A percentile compares a stretch with the other conserved stretches of the same genome.
phyloP scores from a whole-genome alignment of 1,140 invertebrate genomes.

The Drosophila persimilis region DNA sequence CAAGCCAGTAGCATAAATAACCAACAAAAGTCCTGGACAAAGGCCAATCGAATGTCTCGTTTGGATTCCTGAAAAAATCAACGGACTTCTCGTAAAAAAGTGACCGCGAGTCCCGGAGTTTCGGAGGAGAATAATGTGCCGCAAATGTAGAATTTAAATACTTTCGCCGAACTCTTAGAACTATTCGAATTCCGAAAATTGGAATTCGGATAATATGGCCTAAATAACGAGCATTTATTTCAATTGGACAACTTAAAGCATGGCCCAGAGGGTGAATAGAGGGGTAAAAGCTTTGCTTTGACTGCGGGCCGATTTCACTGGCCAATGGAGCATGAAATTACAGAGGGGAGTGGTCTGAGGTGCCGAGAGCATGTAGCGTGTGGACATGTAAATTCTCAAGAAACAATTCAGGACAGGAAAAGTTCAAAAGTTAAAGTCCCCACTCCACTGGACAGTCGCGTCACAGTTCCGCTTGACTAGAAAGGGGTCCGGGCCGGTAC shows the following conservation, averaged over 20 bases:
- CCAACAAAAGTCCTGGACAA: slow-evolving; percentile 50
- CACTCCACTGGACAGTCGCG: slow-evolving; percentile 18
- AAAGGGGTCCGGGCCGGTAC: slow-evolving; percentile 5
- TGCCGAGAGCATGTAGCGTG: slow-evolving; percentile 9
- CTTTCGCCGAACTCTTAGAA: slow-evolving; percentile 5
- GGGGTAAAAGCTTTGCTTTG: slow-evolving; percentile 47
- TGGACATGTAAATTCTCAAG: slow-evolving; percentile 36
- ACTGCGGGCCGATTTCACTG: slow-evolving; percentile 67
- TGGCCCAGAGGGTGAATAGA: slow-evolving; percentile 5
- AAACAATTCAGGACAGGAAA: slow-evolving; percentile 1
- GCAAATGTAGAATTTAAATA: slow-evolving; percentile 41
- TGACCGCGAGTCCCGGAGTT: slow-evolving; percentile 7
- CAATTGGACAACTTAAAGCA: slow-evolving; percentile 60
- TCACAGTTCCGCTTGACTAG: slow-evolving; percentile 23
- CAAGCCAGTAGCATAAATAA: slow-evolving; percentile 69
- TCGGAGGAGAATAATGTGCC: slow-evolving; percentile 37
- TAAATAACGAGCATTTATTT: slow-evolving; percentile 45
- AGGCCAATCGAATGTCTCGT: slow-evolving; percentile 61
- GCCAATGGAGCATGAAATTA: slow-evolving; percentile 75
- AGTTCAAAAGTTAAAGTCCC: slow-evolving; percentile 22
- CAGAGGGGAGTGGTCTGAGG: slow-evolving; percentile 17
- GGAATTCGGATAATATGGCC: slow-evolving; percentile 31
- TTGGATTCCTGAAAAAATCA: slow-evolving; percentile 40
- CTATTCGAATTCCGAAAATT: neutral
- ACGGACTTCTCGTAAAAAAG: slow-evolving; percentile 38